These are phyloP conservation scores for Pogonomyrmex californicus DNA, from an alignment of 1,140 invertebrate genomes.

Conservation along the genomic window DNA sequence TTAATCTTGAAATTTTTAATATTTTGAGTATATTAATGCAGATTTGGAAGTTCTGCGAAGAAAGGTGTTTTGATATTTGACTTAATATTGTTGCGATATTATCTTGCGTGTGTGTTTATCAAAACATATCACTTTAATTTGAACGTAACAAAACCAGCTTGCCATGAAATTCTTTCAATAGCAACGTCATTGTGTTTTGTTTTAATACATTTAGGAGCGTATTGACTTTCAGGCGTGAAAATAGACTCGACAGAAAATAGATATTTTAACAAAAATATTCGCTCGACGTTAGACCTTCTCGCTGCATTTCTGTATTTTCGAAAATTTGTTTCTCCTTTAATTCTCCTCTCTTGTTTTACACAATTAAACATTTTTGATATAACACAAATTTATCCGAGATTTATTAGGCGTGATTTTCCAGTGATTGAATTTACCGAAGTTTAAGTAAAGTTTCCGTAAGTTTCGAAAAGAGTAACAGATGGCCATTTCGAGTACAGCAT, in stretches of 20 bases:
- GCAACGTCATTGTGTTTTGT: background rate
- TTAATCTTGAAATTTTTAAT: conserved; percentile 38
- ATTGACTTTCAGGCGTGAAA: conserved; percentile 11
- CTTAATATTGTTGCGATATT: background rate
- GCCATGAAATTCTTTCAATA: conserved; percentile 1
- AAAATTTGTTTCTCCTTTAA: background rate
- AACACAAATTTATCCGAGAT: background rate
- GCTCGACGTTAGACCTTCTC: background rate
- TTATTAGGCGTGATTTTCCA: background rate
- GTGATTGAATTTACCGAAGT: background rate
- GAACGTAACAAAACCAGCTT: background rate
- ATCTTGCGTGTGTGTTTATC: too few relatives aligned
- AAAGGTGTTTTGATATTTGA: background rate
- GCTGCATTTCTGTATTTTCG: background rate
- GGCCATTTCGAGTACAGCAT: background rate
- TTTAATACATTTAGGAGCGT: background rate
- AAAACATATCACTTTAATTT: background rate
- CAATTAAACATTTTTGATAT: conserved; percentile 11
- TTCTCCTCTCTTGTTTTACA: background rate
- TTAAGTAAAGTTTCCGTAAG: conserved; percentile 23
- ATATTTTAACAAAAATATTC: background rate
- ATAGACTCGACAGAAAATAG: background rate
- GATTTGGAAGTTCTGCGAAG: background rate
- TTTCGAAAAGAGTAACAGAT: background rate
- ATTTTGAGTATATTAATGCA: background rate